Conservation (phyloP, 1,140 invertebrate species). For the Protaetia brevitarsis region DNA sequence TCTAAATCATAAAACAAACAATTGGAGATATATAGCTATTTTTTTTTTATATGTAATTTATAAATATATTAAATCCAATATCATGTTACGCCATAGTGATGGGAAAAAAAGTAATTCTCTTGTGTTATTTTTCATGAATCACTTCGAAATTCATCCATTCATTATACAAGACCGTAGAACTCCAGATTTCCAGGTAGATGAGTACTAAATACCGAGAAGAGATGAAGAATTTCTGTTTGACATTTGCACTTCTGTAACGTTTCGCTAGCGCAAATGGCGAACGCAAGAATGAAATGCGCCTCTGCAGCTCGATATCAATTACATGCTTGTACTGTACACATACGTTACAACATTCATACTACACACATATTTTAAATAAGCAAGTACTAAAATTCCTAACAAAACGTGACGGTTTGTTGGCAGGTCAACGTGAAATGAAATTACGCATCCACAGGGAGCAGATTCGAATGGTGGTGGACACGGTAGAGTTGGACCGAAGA, state of each 20-base stretch:
- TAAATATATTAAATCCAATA: too few relatives aligned
- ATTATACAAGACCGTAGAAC: background rate
- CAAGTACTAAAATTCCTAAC: conserved; percentile 8
- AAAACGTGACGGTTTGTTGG: conserved; percentile 6
- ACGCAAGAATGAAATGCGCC: conserved; percentile 7
- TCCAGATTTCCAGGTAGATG: background rate
- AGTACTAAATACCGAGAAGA: conserved; percentile 6
- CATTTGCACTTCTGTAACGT: background rate
- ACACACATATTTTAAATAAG: conserved; percentile 5
- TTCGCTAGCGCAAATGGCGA: background rate
- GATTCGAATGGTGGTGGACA: background rate
- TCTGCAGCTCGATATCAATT: background rate
- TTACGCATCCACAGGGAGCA: background rate
- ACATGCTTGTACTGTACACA: background rate
- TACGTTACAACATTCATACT: background rate
- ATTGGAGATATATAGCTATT: too few relatives aligned
- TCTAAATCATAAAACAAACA: too few relatives aligned
- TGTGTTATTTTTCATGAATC: background rate
- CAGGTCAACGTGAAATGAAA: background rate
- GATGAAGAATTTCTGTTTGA: background rate
- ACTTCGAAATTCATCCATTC: background rate
- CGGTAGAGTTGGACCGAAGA: background rate
- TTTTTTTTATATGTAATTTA: too few relatives aligned
- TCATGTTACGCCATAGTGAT: too few relatives aligned
- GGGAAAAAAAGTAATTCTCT: too few relatives aligned